Conservation (phyloP, 1,140 invertebrate species). For the Musca domestica region DNA sequence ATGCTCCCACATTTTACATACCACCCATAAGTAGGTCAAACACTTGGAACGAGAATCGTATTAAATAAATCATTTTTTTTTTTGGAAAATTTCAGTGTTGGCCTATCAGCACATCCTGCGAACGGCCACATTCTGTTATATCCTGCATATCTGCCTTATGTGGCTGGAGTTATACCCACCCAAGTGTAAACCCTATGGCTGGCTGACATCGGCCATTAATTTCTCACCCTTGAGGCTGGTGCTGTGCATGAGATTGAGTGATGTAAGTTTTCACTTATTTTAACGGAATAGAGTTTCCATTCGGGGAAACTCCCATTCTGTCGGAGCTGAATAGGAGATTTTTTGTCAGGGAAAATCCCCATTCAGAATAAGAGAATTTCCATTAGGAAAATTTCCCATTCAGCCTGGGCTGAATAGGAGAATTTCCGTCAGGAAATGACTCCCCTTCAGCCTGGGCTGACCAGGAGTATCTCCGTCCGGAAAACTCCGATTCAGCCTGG, state of each 20-base stretch:
- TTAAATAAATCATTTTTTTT: background rate
- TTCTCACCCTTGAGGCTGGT: slow-evolving; percentile 30
- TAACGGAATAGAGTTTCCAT: no score
- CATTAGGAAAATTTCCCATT: no score
- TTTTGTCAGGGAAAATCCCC: no score
- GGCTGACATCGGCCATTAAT: slow-evolving; percentile 33
- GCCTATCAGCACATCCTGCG: slow-evolving; percentile 39
- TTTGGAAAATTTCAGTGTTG: slow-evolving; percentile 33
- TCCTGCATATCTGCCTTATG: slow-evolving; percentile 40
- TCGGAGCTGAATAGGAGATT: no score
- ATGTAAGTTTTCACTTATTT: slow-evolving; percentile 39
- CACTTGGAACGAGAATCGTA: background rate
- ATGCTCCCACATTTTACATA: slow-evolving; percentile 43
- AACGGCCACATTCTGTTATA: slow-evolving; percentile 37
- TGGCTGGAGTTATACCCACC: slow-evolving; percentile 47
- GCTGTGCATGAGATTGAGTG: slow-evolving; percentile 35
- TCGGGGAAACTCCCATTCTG: no score
- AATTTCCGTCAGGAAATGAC: no score
- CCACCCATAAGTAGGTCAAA: slow-evolving; percentile 38
- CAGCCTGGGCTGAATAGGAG: background rate
- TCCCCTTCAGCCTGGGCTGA: no score
- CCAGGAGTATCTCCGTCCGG: no score
- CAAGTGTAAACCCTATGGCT: slow-evolving; percentile 28
- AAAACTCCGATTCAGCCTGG: no score
- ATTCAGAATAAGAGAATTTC: background rate